Evolutionary conservation across 2,113 vertebrate genomes (phyloP), one percentile per base, ranked within the genome.

Genomic region (Gorsachius goisagi): DNA sequence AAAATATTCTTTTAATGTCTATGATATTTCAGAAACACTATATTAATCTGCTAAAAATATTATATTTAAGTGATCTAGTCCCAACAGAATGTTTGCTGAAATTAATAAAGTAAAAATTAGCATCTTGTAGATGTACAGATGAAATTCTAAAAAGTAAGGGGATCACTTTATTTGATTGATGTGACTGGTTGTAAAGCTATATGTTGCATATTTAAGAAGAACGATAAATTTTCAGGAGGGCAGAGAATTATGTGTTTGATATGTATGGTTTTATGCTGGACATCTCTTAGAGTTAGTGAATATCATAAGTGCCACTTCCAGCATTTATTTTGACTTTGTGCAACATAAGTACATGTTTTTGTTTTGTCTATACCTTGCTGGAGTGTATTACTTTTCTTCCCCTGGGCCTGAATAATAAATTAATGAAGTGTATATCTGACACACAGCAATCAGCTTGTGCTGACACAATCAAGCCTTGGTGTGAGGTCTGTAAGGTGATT

Each of bases 381-480:
- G 73, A 92, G 89, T 85, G 37, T 55, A 77, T 58, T 77, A 74
- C 33, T 12, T 92, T 77, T 82, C 37, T 92, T 81, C 84, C 93
- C 56, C 5, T 78, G 78, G 86, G 94, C 93, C 59, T 89, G 83
- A 92, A 91, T 74, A 66, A 73, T 80, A 80, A 90, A 90, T 90
- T 66, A 83, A 30, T 23, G 20, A 69, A 71, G 63, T 27, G 7
- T 84, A 7, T 95, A 85, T 68, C 68, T 95, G 76, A 91, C 32
- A 59, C 6, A 15, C 33, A 92, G 28, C 64, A 67, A 21, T 74
- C 80, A 85, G 64, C 73, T 71, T 78, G 18, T 75, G 47, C 72
- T 87, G 80, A 62, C 58, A 76, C 68, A 90, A 66, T 95, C 73
- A 90, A 71, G 72, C 73, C 73, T 82, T 67, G 84, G 72, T 95